phyloP scores from a whole-genome alignment of 2,888 invertebrate species.

The Mythimna pallens region DNA sequence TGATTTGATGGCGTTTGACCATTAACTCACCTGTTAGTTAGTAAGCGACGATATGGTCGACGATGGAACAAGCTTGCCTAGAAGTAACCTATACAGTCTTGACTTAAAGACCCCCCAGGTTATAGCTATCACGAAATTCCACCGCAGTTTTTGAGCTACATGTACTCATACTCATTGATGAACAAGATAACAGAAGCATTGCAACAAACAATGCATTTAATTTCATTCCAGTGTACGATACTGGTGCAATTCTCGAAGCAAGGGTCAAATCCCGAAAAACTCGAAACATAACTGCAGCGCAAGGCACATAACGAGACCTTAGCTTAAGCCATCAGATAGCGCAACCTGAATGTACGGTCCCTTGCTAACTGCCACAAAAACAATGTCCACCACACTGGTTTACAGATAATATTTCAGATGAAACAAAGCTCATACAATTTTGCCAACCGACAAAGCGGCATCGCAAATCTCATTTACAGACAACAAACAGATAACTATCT shows the following conservation, averaged over 20 bases:
- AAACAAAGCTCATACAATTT: conserved; percentile 87
- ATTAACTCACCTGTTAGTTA: too few species aligned
- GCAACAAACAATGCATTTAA: conserved; percentile 38
- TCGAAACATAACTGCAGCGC: conserved; percentile 62
- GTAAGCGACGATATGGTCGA: too few species aligned
- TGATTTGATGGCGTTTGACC: too few species aligned
- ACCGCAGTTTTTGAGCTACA: background rate
- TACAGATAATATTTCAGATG: conserved; percentile 82
- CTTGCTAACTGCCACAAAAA: conserved; percentile 71
- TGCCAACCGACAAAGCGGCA: conserved; percentile 87
- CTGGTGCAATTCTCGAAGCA: conserved; percentile 56
- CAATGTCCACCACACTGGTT: conserved; percentile 77
- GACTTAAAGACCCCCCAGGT: too few species aligned
- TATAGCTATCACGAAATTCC: background rate
- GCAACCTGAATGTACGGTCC: conserved; percentile 66
- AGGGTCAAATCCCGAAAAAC: conserved; percentile 69
- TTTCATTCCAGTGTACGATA: conserved; percentile 38
- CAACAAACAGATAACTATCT: conserved; percentile 89
- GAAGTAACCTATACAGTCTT: too few species aligned
- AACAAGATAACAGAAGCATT: conserved; percentile 8
- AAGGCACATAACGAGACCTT: conserved; percentile 60
- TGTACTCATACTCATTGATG: background rate
- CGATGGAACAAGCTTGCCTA: too few species aligned
- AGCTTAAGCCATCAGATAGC: conserved; percentile 76
- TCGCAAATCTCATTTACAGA: conserved; percentile 90